A percentile compares a stretch with the other conserved stretches of the same genome.
These are phyloP conservation scores for Hippocampus mohnikei DNA, from an alignment of 2,113 vertebrate species.

Conservation along the genomic window DNA sequence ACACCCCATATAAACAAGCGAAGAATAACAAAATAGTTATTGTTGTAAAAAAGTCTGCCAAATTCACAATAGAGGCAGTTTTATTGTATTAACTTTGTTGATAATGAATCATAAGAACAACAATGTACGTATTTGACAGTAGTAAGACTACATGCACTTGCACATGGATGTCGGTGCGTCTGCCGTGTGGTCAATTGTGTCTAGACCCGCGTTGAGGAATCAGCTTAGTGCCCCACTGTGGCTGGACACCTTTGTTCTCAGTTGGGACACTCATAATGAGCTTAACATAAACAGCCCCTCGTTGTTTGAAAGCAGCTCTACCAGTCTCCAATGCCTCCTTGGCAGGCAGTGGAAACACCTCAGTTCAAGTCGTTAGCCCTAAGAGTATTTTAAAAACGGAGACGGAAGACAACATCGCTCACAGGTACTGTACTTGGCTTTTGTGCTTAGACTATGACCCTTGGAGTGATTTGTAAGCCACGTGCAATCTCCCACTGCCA, in stretches of 20 bases:
- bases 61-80: no score
- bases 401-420: conserved; percentile 41
- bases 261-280: conserved; percentile 63
- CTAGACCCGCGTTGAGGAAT: conserved; percentile 53
- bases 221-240: conserved; percentile 57
- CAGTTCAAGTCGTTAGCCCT: conserved; percentile 3
- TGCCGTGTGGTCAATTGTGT: conserved; percentile 34
- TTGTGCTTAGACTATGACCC: conserved; percentile 19
- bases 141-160: not conserved
- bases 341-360: not conserved
- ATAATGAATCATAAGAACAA: not conserved
- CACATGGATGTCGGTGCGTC: conserved; percentile 10
- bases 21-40: no score
- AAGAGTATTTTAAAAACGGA: conserved; percentile 45
- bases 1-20: no score
- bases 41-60: no score
- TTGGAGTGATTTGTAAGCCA: conserved; percentile 17
- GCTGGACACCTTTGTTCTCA: conserved; percentile 61
- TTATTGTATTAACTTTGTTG: not conserved
- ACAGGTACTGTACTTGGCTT: conserved; percentile 29
- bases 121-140: no score
- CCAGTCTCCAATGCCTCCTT: conserved; percentile 32
- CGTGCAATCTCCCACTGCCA: no score
- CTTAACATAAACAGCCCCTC: conserved; percentile 61
- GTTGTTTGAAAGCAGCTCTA: conserved; percentile 47